phyloP scores from a whole-genome alignment of 1,140 invertebrate genomes.

The Leptopilina boulardi region DNA sequence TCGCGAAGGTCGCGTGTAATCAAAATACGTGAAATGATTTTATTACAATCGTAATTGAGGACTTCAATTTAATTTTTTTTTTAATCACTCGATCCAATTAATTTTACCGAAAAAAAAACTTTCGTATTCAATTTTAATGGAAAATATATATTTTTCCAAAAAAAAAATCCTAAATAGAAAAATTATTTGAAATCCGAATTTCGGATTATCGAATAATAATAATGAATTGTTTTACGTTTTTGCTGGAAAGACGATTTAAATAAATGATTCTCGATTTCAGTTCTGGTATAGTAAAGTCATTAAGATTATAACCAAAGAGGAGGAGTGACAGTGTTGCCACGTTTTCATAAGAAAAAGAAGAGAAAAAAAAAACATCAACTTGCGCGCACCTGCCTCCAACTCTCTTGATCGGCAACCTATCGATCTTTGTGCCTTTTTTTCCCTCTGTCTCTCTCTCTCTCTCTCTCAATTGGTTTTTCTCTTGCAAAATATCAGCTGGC shows the following conservation, averaged over 20 bases:
- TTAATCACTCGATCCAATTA: background rate
- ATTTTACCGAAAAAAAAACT: background rate
- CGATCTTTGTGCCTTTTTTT: conserved; percentile 21
- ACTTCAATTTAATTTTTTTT: background rate
- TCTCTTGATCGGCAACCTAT: conserved; percentile 27
- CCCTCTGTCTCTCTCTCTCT: background rate
- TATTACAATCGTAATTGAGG: conserved; percentile 2
- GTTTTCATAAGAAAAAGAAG: background rate
- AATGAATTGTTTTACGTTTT: background rate
- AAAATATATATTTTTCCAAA: too few species aligned
- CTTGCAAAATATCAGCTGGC: conserved; percentile 29
- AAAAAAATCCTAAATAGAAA: too few species aligned
- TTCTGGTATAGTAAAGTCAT: background rate
- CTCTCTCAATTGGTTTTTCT: conserved; percentile 11
- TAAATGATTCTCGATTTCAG: background rate
- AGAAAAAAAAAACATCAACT: background rate
- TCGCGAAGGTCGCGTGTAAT: conserved; percentile 8
- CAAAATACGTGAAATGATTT: conserved; percentile 30
- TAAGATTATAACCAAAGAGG: conserved; percentile 16
- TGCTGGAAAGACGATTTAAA: background rate
- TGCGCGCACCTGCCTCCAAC: conserved; percentile 29
- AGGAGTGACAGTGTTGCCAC: conserved; percentile 24
- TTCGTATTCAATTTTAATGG: background rate
- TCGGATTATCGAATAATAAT: background rate
- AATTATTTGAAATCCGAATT: background rate